phyloP scores from a whole-genome alignment of 2,113 vertebrate species.

The Asarcornis scutulata region DNA sequence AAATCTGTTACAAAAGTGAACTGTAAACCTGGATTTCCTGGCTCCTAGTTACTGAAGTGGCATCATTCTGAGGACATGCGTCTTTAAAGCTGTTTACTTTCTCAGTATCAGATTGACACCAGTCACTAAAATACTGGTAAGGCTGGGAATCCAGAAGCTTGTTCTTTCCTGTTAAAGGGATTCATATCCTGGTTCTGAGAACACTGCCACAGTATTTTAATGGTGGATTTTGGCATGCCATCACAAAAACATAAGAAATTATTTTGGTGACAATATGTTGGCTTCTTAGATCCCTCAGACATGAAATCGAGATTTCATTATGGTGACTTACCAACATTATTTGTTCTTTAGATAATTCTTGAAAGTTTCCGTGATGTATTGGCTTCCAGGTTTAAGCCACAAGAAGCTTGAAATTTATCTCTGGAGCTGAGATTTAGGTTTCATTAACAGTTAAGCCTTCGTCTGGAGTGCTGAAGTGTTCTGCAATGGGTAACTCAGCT shows the following conservation, averaged over 20 bases:
- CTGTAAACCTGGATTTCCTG: neutral
- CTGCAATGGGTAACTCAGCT: neutral
- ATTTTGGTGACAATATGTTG: neutral
- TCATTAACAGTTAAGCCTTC: constrained; percentile 40
- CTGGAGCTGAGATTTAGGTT: constrained; percentile 5
- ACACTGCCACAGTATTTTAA: neutral
- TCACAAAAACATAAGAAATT: neutral
- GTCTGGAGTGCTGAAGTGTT: constrained; percentile 46
- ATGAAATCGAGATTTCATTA: constrained; percentile 21
- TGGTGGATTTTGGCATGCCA: neutral
- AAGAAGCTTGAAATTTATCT: constrained; percentile 52
- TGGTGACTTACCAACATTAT: neutral
- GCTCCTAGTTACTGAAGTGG: neutral
- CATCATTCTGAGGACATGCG: neutral
- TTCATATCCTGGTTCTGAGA: neutral
- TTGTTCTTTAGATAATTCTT: constrained; percentile 32
- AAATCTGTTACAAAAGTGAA: neutral
- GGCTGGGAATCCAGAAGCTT: neutral
- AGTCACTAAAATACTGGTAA: neutral
- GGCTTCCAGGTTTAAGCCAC: constrained; percentile 32
- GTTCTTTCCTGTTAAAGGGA: neutral
- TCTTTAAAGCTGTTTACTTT: neutral
- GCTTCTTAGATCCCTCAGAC: neutral
- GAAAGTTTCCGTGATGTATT: constrained; percentile 35
- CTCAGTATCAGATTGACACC: neutral